phyloP scores from a whole-genome alignment of 2,113 vertebrate species.

The human region DNA sequence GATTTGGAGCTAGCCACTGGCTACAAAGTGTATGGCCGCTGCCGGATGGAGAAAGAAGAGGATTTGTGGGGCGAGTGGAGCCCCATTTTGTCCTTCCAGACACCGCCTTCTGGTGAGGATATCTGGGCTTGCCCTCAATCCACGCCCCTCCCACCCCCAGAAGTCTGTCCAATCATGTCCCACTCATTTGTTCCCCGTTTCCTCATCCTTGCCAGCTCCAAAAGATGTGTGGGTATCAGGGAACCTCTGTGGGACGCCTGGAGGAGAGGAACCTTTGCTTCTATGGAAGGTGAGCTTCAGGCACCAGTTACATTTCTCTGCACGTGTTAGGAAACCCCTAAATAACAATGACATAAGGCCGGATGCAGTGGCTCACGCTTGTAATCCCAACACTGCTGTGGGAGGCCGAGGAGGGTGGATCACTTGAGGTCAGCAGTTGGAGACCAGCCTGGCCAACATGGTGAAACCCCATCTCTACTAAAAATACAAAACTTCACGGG shows the following conservation, averaged over 20 bases:
- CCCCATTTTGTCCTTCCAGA: slow-evolving; percentile 56
- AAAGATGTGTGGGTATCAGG: slow-evolving; percentile 70
- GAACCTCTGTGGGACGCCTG: neutral
- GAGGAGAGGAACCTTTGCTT: slow-evolving; percentile 7
- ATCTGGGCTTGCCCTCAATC: neutral
- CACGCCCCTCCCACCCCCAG: neutral
- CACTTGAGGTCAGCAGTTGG: too few relatives aligned
- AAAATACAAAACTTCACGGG: too few relatives aligned
- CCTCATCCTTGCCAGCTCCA: neutral
- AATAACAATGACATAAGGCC: neutral
- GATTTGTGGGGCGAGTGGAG: slow-evolving; percentile 85
- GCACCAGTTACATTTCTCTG: neutral
- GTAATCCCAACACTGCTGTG: too few relatives aligned
- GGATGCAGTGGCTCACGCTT: too few relatives aligned
- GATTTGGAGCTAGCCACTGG: slow-evolving; percentile 63
- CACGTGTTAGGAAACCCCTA: neutral
- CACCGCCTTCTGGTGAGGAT: slow-evolving; percentile 80
- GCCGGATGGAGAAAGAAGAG: slow-evolving; percentile 11
- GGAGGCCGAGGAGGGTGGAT: too few relatives aligned
- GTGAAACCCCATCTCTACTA: too few relatives aligned
- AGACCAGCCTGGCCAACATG: too few relatives aligned
- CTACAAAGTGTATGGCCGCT: slow-evolving; percentile 85
- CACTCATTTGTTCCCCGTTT: neutral
- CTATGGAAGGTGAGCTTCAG: slow-evolving; percentile 76
- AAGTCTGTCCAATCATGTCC: neutral